Conservation (phyloP, 2,888 invertebrate species). For the Lycaena phlaeas region DNA sequence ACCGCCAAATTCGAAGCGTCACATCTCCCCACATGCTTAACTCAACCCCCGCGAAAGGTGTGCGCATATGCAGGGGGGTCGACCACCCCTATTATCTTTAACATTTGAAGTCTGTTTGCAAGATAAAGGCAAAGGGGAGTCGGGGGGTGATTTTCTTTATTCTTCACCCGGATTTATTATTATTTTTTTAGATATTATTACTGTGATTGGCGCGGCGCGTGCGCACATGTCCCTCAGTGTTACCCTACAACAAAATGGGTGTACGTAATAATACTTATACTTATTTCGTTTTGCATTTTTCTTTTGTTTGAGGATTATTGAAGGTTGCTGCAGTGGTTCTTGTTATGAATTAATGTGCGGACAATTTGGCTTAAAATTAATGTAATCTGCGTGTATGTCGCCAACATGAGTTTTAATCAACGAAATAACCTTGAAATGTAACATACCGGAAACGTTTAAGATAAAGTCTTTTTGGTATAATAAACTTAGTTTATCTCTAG, state of each 20-base stretch:
- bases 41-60: slow-evolving; percentile 65
- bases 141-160: slow-evolving; percentile 71
- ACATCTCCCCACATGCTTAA: slow-evolving; percentile 31
- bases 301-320: slow-evolving; percentile 59
- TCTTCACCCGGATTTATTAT: slow-evolving; percentile 72
- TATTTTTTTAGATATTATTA: slow-evolving; percentile 74
- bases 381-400: no score
- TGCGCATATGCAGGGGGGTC: slow-evolving; percentile 45
- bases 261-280: slow-evolving; percentile 61
- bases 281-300: slow-evolving; percentile 42
- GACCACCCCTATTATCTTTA: slow-evolving; percentile 70
- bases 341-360: slow-evolving; percentile 14
- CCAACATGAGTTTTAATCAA: no score
- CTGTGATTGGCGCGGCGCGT: slow-evolving; percentile 63
- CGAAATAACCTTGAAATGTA: no score
- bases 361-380: no score
- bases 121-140: slow-evolving; percentile 68
- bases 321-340: slow-evolving; percentile 53
- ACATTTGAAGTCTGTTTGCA: slow-evolving; percentile 70
- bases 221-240: slow-evolving; percentile 65
- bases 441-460: no score
- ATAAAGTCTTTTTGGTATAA: no score
- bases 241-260: slow-evolving; percentile 42
- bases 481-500: no score
- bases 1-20: slow-evolving; percentile 52